Conservation (phyloP, 2,797 vertebrate species). For the Myiotriccus ornatus region DNA sequence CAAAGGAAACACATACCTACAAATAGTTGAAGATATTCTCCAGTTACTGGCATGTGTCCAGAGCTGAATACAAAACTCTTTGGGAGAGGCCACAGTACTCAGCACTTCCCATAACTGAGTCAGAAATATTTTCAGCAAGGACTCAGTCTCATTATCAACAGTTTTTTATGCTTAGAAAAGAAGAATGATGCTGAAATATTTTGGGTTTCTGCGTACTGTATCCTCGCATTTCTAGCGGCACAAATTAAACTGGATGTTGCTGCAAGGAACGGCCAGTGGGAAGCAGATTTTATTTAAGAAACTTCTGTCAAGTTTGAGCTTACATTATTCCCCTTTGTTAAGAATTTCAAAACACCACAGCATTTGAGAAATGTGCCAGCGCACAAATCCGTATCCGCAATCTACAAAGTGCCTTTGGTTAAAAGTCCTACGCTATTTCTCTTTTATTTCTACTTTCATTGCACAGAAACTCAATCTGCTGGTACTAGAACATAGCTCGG, state of each 20-base stretch:
- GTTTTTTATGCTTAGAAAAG: neutral
- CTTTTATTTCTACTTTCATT: neutral
- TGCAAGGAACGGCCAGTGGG: neutral
- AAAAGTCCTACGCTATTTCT: neutral
- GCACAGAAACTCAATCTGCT: neutral
- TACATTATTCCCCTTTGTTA: neutral
- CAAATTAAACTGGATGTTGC: neutral
- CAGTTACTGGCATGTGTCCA: conserved; percentile 31
- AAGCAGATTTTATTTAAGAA: neutral
- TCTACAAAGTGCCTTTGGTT: neutral
- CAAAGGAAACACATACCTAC: conserved; percentile 65
- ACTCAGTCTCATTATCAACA: neutral
- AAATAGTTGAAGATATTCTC: conserved; percentile 45
- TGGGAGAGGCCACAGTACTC: conserved; percentile 30
- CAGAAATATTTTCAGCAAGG: neutral
- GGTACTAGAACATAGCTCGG: neutral
- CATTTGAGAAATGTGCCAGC: neutral
- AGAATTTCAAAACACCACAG: neutral
- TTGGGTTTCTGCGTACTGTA: neutral
- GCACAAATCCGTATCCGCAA: neutral
- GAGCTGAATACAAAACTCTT: neutral
- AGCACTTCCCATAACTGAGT: conserved; percentile 15
- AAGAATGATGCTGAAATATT: neutral
- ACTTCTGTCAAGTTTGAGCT: neutral
- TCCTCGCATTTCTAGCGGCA: neutral